Conservation (phyloP, 2,888 invertebrate species). For the Proisotoma minuta region DNA sequence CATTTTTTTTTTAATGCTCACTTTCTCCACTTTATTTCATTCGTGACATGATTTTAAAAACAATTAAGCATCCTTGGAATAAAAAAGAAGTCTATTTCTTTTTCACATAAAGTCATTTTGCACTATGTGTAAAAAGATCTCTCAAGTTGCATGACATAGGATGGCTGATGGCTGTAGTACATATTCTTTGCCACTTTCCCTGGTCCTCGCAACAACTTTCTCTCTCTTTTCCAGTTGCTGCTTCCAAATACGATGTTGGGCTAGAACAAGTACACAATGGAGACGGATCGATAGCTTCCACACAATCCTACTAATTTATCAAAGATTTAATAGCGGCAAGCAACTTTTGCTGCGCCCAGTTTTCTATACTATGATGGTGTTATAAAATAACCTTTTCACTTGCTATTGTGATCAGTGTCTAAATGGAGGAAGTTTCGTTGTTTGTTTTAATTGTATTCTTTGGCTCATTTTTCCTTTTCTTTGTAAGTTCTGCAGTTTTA, state of each 20-base stretch:
- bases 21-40: no score
- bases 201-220: neutral
- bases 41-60: no score
- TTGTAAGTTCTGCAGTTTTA: slow-evolving; percentile 12
- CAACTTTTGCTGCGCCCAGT: slow-evolving; percentile 21
- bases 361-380: slow-evolving; percentile 5
- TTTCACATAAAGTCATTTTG: no score
- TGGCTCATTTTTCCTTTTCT: slow-evolving; percentile 23
- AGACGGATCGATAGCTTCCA: slow-evolving; percentile 19
- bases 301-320: neutral
- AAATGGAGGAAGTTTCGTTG: slow-evolving; percentile 19
- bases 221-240: neutral
- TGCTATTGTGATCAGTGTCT: neutral
- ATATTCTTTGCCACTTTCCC: no score
- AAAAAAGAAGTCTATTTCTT: no score
- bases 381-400: neutral
- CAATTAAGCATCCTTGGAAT: no score
- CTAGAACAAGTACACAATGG: neutral
- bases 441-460: slow-evolving; percentile 18
- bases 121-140: no score
- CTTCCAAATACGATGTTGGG: no score
- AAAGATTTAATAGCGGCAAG: slow-evolving; percentile 33
- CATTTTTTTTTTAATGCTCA: neutral
- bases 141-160: no score
- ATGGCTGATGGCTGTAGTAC: no score